Evolutionary conservation across 2,797 vertebrate species (phyloP).

Genomic region (Delichon dasypus): DNA sequence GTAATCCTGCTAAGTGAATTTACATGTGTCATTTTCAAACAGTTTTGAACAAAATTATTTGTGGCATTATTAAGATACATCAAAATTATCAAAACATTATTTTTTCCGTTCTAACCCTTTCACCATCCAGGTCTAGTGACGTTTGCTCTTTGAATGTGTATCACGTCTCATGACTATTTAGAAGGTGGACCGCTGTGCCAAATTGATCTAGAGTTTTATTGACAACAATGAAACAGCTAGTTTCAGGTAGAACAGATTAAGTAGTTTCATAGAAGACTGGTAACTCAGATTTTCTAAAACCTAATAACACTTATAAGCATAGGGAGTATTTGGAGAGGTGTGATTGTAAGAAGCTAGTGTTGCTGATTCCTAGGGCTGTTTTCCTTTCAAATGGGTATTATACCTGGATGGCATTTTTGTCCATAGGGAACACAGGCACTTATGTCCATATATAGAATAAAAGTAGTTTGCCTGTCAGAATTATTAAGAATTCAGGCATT

Average conservation of each 20-base stretch:
- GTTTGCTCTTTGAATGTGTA: neutral
- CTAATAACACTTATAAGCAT: conserved; percentile 51
- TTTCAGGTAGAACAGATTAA: neutral
- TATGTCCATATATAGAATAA: neutral
- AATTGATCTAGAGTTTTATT: neutral
- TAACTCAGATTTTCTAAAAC: conserved; percentile 48
- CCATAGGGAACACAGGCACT: neutral
- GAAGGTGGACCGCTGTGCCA: neutral
- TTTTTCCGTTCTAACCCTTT: neutral
- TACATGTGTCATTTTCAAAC: neutral
- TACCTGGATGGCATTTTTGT: conserved; percentile 34
- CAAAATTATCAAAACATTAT: neutral
- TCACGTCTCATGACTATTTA: neutral
- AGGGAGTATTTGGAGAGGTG: conserved; percentile 38
- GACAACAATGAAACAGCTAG: neutral
- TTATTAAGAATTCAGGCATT: conserved; percentile 50
- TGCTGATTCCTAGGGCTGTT: conserved; percentile 30
- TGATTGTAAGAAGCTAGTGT: conserved; percentile 6
- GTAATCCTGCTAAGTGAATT: neutral
- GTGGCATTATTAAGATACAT: neutral
- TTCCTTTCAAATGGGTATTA: conserved; percentile 30
- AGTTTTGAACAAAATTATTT: neutral
- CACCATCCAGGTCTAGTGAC: neutral
- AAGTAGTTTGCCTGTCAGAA: conserved; percentile 47
- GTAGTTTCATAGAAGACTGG: neutral